A percentile compares a stretch with the other conserved stretches of the same genome.
Conservation (phyloP, 2,113 vertebrate species). For the Istiophorus platypterus region DNA sequence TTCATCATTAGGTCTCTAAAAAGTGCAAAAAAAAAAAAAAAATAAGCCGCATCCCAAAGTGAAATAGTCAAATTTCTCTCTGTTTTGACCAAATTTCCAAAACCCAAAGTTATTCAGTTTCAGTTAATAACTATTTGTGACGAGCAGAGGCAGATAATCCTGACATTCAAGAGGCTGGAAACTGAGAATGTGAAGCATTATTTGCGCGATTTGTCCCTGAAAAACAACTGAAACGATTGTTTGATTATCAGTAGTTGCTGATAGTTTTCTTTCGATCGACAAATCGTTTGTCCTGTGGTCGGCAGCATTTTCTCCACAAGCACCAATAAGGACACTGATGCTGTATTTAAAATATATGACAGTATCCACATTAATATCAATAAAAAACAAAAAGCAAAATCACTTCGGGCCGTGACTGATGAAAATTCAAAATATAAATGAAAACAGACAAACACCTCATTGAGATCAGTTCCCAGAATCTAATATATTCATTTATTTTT, state of each 20-base stretch:
- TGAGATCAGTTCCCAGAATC: neutral
- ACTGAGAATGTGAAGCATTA: neutral
- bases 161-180: neutral
- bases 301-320: neutral
- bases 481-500: no score
- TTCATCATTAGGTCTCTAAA: no score
- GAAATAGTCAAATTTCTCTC: neutral
- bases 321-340: neutral
- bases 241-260: no score
- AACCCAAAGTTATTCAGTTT: no score
- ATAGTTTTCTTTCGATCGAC: neutral
- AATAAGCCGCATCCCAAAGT: neutral
- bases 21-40: no score
- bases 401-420: neutral
- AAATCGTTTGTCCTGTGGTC: neutral
- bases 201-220: neutral
- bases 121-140: no score
- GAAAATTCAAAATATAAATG: neutral
- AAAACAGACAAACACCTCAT: slow-evolving; percentile 3
- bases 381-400: no score
- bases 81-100: no score
- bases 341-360: neutral
- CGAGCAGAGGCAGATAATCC: neutral
- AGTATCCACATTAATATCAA: neutral
- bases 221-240: neutral